Evolutionary conservation across 1,140 invertebrate genomes (phyloP), one percentile per base, ranked within the genome.

Genomic region (Alviniconcha marisindica): DNA sequence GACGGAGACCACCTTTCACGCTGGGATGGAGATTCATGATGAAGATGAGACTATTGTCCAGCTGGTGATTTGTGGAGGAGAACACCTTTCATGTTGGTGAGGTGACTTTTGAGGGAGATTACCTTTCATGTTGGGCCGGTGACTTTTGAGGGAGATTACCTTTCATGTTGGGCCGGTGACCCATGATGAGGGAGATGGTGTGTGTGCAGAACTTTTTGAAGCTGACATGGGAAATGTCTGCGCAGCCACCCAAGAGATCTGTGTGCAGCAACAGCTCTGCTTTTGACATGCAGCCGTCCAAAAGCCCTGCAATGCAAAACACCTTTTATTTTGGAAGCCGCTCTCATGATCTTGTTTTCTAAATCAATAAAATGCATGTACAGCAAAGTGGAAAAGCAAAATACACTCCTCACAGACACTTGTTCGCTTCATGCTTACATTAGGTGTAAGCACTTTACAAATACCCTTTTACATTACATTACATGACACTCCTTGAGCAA

Each of bases 121-220:
- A 84, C 83, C 83, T 84, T 84, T 84, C 83, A 84, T 69, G 51
- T 56, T 76, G 38, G 83, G 78, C 28, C 24, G 36, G 54, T 84
- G 56, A 31, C 83, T n/a, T n/a, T n/a, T 48, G 44, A 28, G 31
- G 21, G n/a, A n/a, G n/a, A n/a, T 14, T 36, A 84, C 83, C 83
- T 84, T 84, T 84, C 83, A 84, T 69, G 51, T 56, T 76, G 38
- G 83, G 78, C 28, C 24, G 36, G 54, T 84, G 56, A 31, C 83
- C 76, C 69, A 81, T 81, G 31, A 76, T 56, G 7, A 84, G 54
- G 1, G 83, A 84, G 42, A 81, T 56, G 18, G 83, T 76, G 78
- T 84, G 83, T 7, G 56, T 81, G 71, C 77, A 80, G 77, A 77
- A 84, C 42, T 77, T 81, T 33, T 77, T 74, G 28, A 81, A 80